Percentiles rank a stretch among this genome's conserved stretches.
Conservation (phyloP, 2,888 invertebrate species). For the Drosophila bunnanda region DNA sequence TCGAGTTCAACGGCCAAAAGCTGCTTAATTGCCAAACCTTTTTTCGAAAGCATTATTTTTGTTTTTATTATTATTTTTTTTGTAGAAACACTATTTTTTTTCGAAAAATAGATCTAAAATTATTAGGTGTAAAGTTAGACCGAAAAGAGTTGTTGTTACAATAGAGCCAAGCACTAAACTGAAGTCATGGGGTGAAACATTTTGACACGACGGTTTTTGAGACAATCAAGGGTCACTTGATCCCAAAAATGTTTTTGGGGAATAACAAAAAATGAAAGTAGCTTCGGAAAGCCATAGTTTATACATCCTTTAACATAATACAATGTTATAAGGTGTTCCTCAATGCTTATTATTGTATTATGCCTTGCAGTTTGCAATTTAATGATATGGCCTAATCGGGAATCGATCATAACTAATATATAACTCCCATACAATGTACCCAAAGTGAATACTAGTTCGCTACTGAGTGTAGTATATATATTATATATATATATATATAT, state of each 20-base stretch:
- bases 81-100: not conserved
- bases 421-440: no score
- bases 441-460: no score
- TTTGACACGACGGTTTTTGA: not conserved
- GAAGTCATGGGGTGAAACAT: not conserved
- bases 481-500: no score
- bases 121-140: not conserved
- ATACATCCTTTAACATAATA: no score
- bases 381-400: no score
- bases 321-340: no score
- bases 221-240: constrained; percentile 3
- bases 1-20: not conserved
- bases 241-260: not conserved
- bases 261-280: no score
- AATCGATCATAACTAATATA: no score
- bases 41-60: constrained; percentile 17
- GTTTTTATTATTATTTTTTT: not conserved
- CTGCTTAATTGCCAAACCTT: not conserved
- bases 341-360: no score
- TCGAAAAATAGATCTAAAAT: not conserved
- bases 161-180: not conserved
- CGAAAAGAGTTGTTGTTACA: not conserved
- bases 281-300: no score
- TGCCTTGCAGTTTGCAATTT: no score
- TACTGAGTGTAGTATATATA: no score